These are phyloP conservation scores for Trachymyrmex cornetzi DNA, from an alignment of 1,140 invertebrate species.

Conservation along the genomic window DNA sequence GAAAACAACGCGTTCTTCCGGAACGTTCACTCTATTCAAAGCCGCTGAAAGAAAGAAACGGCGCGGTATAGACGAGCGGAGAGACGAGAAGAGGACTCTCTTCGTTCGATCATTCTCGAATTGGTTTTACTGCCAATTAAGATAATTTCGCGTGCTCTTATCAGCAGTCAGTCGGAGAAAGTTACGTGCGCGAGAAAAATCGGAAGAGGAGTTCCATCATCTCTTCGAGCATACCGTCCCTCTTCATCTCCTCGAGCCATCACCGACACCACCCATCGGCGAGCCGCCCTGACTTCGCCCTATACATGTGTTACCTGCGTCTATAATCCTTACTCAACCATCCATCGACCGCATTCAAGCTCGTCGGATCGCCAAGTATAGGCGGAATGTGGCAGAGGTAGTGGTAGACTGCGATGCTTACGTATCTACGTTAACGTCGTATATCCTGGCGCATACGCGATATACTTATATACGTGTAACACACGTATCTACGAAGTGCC, in stretches of 20 bases:
- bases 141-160: slow-evolving; percentile 82
- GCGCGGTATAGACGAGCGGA: slow-evolving; percentile 43
- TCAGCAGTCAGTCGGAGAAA: slow-evolving; percentile 76
- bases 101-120: slow-evolving; percentile 73
- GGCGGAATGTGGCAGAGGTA: slow-evolving; percentile 72
- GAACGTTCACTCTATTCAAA: slow-evolving; percentile 61
- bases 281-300: slow-evolving; percentile 67
- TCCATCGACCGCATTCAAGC: slow-evolving; percentile 84
- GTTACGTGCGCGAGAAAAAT: slow-evolving; percentile 72
- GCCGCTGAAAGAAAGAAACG: slow-evolving; percentile 63
- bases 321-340: slow-evolving; percentile 86
- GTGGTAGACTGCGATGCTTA: slow-evolving; percentile 66
- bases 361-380: slow-evolving; percentile 82
- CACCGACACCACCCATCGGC: slow-evolving; percentile 66
- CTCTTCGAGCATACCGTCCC: slow-evolving; percentile 16
- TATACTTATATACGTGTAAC: slow-evolving; percentile 15
- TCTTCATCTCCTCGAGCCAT: slow-evolving; percentile 72
- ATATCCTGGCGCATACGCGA: slow-evolving; percentile 41
- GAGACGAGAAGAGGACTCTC: slow-evolving; percentile 59
- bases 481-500: slow-evolving; percentile 83
- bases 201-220: slow-evolving; percentile 70
- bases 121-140: slow-evolving; percentile 83
- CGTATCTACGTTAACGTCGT: slow-evolving; percentile 71
- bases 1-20: slow-evolving; percentile 72
- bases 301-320: slow-evolving; percentile 79